These are phyloP conservation scores for Sardina pilchardus DNA, from an alignment of 2,113 vertebrate genomes.

Conservation along the genomic window DNA sequence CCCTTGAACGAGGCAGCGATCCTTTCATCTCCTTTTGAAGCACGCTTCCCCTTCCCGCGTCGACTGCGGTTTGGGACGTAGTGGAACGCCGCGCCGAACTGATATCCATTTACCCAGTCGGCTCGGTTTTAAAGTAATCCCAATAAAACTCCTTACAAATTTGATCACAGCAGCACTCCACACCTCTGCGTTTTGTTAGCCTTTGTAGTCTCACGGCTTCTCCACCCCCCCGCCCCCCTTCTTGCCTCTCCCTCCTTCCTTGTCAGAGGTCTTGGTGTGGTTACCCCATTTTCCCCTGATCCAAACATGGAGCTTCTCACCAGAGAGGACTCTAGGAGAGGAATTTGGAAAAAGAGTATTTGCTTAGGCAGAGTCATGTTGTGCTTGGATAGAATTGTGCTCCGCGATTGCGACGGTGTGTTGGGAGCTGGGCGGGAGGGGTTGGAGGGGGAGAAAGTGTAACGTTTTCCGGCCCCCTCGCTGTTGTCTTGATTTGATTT, in stretches of 20 bases:
- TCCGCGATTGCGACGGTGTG: neutral
- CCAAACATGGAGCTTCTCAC: neutral
- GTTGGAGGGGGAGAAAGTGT: neutral
- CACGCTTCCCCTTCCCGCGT: slow-evolving; percentile 12
- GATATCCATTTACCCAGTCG: slow-evolving; percentile 40
- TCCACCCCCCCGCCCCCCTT: neutral
- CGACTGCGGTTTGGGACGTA: slow-evolving; percentile 7
- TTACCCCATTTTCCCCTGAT: neutral
- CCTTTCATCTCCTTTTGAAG: slow-evolving; percentile 52
- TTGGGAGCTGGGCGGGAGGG: neutral
- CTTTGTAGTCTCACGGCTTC: slow-evolving; percentile 18
- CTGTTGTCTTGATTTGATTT: neutral
- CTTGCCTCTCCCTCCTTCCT: neutral
- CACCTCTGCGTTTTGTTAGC: slow-evolving; percentile 46
- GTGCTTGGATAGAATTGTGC: neutral
- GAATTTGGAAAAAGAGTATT: neutral
- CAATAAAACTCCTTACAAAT: slow-evolving; percentile 46
- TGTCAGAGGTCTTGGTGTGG: neutral
- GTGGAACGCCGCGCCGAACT: slow-evolving; percentile 19
- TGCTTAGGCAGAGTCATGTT: neutral
- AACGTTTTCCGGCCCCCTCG: neutral
- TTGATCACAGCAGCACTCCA: slow-evolving; percentile 46
- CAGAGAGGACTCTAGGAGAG: neutral
- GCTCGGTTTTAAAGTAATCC: slow-evolving; percentile 39
- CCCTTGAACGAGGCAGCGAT: slow-evolving; percentile 15